phyloP scores from a whole-genome alignment of 92 coral and sea anemone species.

The Micromussa lordhowensis region DNA sequence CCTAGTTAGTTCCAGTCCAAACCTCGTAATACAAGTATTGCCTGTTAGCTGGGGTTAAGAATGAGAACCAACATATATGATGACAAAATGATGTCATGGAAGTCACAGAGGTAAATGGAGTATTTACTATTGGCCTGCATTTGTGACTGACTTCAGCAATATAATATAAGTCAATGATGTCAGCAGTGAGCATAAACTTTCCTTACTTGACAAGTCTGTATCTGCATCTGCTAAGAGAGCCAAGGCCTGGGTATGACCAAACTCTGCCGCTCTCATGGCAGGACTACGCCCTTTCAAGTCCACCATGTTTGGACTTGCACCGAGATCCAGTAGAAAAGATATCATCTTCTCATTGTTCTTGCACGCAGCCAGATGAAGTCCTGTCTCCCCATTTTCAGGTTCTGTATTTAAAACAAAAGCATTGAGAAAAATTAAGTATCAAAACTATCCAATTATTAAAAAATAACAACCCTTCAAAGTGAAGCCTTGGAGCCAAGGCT shows the following conservation, averaged over 20 bases:
- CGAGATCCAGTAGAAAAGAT: slow-evolving; percentile 78
- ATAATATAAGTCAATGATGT: no score
- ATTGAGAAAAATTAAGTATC: neutral
- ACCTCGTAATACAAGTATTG: no score
- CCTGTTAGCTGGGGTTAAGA: no score
- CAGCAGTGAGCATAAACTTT: neutral
- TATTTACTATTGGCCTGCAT: no score
- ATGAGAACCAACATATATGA: no score
- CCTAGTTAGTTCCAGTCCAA: no score
- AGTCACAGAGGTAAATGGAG: no score
- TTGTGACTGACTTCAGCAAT: no score
- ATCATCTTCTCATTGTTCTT: slow-evolving; percentile 96
- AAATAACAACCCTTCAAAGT: no score
- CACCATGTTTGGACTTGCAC: slow-evolving; percentile 96
- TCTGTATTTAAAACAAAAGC: slow-evolving; percentile 48
- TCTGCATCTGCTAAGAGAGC: slow-evolving; percentile 81
- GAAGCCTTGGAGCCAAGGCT: no score
- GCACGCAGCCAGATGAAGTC: slow-evolving; percentile 94
- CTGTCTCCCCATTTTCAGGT: slow-evolving; percentile 97
- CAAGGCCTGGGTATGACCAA: slow-evolving; percentile 94
- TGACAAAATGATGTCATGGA: no score
- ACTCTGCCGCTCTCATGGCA: slow-evolving; percentile 95
- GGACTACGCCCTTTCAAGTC: slow-evolving; percentile 93
- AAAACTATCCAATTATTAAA: neutral
- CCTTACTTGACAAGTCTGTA: slow-evolving; percentile 90